Conservation (phyloP, 2,797 vertebrate species). For the Gymnoscopelus braueri region DNA sequence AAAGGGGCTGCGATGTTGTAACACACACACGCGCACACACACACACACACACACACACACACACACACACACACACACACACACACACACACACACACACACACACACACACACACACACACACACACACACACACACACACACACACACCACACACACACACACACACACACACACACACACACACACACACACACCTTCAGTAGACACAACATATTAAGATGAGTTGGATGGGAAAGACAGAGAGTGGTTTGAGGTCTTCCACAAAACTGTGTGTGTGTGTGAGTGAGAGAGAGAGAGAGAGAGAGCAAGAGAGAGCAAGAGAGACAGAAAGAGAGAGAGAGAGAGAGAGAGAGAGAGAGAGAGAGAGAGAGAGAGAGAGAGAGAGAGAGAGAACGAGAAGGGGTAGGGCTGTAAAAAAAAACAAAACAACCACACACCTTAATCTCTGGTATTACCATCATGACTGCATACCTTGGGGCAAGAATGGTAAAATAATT, state of each 20-base stretch:
- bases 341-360: not conserved
- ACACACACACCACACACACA: slow-evolving; percentile 46
- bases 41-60: slow-evolving; percentile 50
- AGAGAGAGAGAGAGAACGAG: slow-evolving; percentile 43
- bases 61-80: slow-evolving; percentile 21
- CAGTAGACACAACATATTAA: slow-evolving; percentile 78
- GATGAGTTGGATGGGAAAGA: slow-evolving; percentile 57
- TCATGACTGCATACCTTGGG: slow-evolving; percentile 72
- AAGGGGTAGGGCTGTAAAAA: slow-evolving; percentile 70
- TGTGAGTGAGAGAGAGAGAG: too few species aligned
- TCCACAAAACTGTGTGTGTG: slow-evolving; percentile 35
- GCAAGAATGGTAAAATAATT: slow-evolving; percentile 79
- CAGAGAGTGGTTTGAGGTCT: slow-evolving; percentile 60
- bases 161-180: slow-evolving; percentile 29
- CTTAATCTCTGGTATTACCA: slow-evolving; percentile 80
- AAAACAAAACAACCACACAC: slow-evolving; percentile 65
- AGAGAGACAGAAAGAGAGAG: slow-evolving; percentile 25
- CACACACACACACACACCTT: slow-evolving; percentile 19
- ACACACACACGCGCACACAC: slow-evolving; percentile 48
- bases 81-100: slow-evolving; percentile 28
- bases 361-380: not conserved
- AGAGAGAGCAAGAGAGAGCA: not conserved
- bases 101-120: slow-evolving; percentile 21
- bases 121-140: slow-evolving; percentile 48
- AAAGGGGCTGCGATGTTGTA: slow-evolving; percentile 61